These are phyloP conservation scores for Drymodes brunneopygia DNA, from an alignment of 2,113 vertebrate genomes.

Conservation along the genomic window DNA sequence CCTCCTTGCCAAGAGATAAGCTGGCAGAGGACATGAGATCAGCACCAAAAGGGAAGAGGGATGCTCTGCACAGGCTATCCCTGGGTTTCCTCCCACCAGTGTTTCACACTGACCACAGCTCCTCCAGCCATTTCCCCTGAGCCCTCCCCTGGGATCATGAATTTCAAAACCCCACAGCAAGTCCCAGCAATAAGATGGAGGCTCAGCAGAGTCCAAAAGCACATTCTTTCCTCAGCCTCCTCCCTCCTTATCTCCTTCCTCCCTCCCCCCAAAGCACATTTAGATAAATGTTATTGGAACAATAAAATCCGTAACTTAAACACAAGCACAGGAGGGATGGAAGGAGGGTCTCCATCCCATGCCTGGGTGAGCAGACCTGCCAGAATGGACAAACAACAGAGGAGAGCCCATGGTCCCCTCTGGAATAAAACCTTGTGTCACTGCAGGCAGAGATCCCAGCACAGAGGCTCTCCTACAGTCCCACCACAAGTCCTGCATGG, in stretches of 20 bases:
- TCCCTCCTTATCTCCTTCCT: conserved; percentile 45
- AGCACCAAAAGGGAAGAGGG: not conserved
- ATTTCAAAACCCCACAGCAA: not conserved
- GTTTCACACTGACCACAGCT: rapidly evolving
- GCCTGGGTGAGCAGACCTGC: not conserved
- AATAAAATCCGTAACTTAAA: conserved; percentile 27
- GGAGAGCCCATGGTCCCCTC: not conserved
- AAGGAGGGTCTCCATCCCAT: not conserved
- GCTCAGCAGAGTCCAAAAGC: not conserved
- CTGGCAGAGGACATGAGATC: not conserved
- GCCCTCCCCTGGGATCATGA: not conserved
- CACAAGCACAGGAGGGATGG: not conserved
- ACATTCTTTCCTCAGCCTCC: conserved; percentile 48
- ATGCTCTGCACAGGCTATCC: not conserved
- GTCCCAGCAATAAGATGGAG: not conserved
- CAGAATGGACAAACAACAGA: not conserved
- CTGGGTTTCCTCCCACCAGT: not conserved
- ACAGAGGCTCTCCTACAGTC: not conserved
- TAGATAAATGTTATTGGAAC: conserved; percentile 40
- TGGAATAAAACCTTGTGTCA: not conserved
- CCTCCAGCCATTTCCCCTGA: not conserved
- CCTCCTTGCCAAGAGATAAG: not conserved
- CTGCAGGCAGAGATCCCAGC: not conserved
- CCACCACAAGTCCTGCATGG: rapidly evolving
- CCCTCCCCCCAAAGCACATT: not conserved